These are phyloP conservation scores for Pongo abelii DNA, from an alignment of 2,113 vertebrate species.

Conservation along the genomic window DNA sequence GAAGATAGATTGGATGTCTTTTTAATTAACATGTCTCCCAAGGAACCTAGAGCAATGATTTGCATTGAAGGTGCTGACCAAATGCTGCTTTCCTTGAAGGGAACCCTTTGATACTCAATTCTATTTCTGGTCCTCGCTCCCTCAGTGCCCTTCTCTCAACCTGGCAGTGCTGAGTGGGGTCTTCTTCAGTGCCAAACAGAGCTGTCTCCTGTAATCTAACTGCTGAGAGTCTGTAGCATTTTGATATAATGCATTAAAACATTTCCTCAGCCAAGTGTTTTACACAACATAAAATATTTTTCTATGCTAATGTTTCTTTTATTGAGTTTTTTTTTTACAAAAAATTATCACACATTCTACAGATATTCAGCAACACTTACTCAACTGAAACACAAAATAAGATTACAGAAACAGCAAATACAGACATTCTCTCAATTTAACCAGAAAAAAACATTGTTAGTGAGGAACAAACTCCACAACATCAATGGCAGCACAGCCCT, in stretches of 20 bases:
- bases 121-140: neutral
- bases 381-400: constrained; percentile 78
- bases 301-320: constrained; percentile 79
- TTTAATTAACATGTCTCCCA: neutral
- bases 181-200: constrained; percentile 3
- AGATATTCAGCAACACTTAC: constrained; percentile 77
- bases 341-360: constrained; percentile 78
- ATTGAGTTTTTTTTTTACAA: constrained; percentile 73
- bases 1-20: neutral
- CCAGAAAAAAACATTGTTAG: constrained; percentile 26
- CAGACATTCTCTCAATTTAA: constrained; percentile 64
- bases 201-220: neutral
- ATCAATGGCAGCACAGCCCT: neutral
- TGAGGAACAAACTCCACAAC: neutral
- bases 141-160: neutral
- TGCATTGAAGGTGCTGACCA: neutral
- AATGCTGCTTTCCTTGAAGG: neutral
- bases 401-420: constrained; percentile 71
- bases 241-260: constrained; percentile 76
- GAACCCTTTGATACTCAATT: neutral
- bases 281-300: constrained; percentile 80
- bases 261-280: constrained; percentile 77
- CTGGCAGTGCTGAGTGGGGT: neutral
- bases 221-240: constrained; percentile 53
- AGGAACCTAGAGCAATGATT: neutral